Percentiles rank a stretch among this genome's conserved stretches.
Conservation (phyloP, 2,888 invertebrate genomes). For the Acanthosepion lycidas region DNA sequence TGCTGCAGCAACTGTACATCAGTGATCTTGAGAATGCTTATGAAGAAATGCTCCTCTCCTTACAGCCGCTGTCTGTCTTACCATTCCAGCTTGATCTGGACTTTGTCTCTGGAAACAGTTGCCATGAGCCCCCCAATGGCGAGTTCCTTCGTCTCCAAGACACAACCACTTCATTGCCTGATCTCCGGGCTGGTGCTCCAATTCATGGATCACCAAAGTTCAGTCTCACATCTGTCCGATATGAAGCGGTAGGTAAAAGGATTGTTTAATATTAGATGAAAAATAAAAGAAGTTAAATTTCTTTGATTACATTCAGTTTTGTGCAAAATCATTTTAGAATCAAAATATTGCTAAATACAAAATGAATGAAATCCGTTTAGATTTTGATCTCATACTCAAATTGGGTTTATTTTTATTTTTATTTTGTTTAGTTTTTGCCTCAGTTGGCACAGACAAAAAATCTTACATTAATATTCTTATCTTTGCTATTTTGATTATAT, state of each 20-base stretch:
- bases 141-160: neutral
- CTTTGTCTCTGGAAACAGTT: constrained; percentile 55
- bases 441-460: no score
- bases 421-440: no score
- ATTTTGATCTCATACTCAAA: no score
- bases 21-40: constrained; percentile 79
- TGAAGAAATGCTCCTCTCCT: constrained; percentile 84
- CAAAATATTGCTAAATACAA: no score
- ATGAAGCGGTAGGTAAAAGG: constrained; percentile 14
- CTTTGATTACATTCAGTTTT: no score
- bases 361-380: no score
- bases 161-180: constrained; percentile 47
- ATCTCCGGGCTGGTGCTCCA: constrained; percentile 47
- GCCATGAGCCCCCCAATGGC: constrained; percentile 40
- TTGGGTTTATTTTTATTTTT: no score
- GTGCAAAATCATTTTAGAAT: no score
- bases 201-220: constrained; percentile 17
- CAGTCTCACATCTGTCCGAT: constrained; percentile 39
- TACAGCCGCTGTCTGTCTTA: constrained; percentile 86
- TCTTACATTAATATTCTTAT: no score
- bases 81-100: constrained; percentile 84
- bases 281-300: constrained; percentile 41
- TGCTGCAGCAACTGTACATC: constrained; percentile 82
- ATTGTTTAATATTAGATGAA: constrained; percentile 47
- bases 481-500: no score